Percentiles rank a stretch among this genome's conserved stretches.
These are phyloP conservation scores for Smutsia temminckii DNA, from an alignment of 2,797 vertebrate genomes.

Conservation along the genomic window DNA sequence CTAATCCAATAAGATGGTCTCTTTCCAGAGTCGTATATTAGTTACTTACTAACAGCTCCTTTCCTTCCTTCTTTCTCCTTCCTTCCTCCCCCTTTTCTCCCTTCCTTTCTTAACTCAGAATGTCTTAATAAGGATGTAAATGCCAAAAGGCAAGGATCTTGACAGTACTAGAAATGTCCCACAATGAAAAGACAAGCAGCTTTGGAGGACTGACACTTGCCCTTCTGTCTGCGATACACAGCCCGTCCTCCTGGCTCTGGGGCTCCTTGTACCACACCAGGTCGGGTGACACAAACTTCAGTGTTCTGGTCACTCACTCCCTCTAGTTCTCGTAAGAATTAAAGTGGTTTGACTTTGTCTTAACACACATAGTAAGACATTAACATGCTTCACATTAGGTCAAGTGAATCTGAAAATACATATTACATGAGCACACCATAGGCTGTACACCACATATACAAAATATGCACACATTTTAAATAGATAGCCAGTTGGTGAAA, in stretches of 20 bases:
- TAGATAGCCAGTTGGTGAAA: background rate
- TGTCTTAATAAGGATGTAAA: background rate
- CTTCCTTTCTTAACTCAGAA: background rate
- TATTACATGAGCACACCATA: background rate
- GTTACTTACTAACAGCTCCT: background rate
- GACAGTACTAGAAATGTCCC: background rate
- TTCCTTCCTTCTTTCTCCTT: background rate
- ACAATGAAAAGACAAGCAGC: background rate
- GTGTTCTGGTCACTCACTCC: background rate
- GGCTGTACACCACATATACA: background rate
- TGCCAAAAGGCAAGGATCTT: constrained; percentile 11
- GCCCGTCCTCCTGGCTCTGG: background rate
- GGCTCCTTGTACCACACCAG: background rate
- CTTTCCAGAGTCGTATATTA: background rate
- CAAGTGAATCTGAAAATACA: background rate
- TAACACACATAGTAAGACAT: background rate
- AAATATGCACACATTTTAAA: background rate
- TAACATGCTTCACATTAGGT: background rate
- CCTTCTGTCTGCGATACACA: background rate
- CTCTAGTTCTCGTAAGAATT: constrained; percentile 19
- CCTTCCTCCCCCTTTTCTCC: background rate
- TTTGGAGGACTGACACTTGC: background rate
- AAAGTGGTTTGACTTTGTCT: background rate
- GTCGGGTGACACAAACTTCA: background rate
- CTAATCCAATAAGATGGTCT: background rate